Conservation (phyloP, 2,888 invertebrate genomes). For the Cephus pulcher region DNA sequence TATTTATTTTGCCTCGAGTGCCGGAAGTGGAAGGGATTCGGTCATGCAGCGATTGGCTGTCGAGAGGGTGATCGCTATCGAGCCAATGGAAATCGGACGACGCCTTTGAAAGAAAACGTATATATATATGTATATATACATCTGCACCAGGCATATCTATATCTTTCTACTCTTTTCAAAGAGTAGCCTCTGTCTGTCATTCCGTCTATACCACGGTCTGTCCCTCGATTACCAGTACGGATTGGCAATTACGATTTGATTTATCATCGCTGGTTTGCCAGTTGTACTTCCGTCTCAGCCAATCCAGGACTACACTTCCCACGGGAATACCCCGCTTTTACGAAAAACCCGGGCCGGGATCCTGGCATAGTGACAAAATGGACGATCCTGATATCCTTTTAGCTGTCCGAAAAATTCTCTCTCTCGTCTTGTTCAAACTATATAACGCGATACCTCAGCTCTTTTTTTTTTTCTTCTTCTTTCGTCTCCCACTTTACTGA, state of each 20-base stretch:
- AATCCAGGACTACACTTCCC: not conserved
- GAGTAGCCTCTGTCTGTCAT: not conserved
- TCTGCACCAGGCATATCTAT: not conserved
- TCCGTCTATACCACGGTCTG: not conserved
- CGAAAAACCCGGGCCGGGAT: not conserved
- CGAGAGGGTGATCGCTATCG: not conserved
- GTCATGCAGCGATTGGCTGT: not conserved
- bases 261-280: slow-evolving; percentile 11
- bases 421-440: not conserved
- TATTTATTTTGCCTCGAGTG: not conserved
- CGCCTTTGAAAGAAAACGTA: not conserved
- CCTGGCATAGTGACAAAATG: not conserved
- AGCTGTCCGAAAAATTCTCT: not conserved
- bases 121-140: not conserved
- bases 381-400: not conserved
- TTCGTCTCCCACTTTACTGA: not conserved
- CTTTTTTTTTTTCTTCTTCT: not conserved
- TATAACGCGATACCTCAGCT: not conserved
- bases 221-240: not conserved
- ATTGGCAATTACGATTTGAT: slow-evolving; percentile 17
- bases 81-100: not conserved
- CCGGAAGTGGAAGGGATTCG: not conserved
- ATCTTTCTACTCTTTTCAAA: not conserved
- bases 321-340: not conserved
- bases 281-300: not conserved